Conservation (phyloP, 2,797 vertebrate species). For the Chelon auratus region DNA sequence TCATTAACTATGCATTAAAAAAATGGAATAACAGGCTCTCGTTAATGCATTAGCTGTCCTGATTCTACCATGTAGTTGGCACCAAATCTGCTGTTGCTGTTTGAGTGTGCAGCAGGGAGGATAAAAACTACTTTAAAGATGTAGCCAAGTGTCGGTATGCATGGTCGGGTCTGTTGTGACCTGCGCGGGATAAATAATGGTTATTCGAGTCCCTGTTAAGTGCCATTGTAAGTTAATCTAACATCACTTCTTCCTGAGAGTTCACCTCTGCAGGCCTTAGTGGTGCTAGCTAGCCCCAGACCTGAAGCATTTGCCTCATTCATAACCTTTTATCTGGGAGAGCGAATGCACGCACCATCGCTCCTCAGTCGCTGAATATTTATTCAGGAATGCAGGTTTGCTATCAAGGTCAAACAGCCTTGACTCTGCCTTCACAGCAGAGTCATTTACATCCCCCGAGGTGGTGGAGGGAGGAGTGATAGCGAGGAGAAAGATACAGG, state of each 20-base stretch:
- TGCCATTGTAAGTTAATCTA: neutral
- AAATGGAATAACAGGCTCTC: no score
- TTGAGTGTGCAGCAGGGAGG: no score
- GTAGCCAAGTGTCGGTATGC: neutral
- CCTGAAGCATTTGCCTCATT: conserved; percentile 43
- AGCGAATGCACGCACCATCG: conserved; percentile 49
- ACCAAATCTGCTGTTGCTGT: no score
- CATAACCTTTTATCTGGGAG: conserved; percentile 66
- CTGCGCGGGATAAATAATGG: neutral
- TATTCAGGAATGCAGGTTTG: conserved; percentile 69
- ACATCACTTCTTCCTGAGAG: conserved; percentile 1
- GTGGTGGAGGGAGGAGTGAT: conserved; percentile 33
- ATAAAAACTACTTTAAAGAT: no score
- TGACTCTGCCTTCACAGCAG: conserved; percentile 53
- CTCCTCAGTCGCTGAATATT: conserved; percentile 70
- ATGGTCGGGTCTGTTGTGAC: neutral
- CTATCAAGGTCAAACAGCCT: conserved; percentile 77
- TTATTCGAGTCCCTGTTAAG: neutral
- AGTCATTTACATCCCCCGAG: conserved; percentile 65
- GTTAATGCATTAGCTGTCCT: no score
- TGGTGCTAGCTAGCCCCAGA: conserved; percentile 1
- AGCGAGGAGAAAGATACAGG: conserved; percentile 36
- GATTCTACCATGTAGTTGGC: no score
- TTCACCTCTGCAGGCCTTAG: neutral
- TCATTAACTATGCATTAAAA: no score